Evolutionary conservation across 2,888 invertebrate genomes (phyloP).

Genomic region (Chironomus tentans): DNA sequence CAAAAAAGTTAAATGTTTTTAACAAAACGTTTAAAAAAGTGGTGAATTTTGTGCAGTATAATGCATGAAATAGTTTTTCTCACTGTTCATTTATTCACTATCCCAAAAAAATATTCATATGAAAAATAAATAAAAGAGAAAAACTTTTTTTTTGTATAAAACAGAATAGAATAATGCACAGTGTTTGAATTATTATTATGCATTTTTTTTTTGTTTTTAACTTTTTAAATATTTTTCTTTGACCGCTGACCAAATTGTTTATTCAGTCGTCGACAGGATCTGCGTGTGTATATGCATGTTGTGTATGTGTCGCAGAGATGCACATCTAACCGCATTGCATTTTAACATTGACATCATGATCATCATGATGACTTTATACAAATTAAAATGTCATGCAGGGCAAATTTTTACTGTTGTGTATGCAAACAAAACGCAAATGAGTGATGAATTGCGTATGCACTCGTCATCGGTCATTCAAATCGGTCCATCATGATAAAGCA

Average conservation of each 20-base stretch:
- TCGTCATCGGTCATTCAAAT: too few species aligned
- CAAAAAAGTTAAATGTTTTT: too few species aligned
- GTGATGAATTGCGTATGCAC: too few species aligned
- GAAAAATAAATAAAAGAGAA: not conserved
- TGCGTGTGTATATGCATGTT: not conserved
- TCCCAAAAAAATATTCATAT: too few species aligned
- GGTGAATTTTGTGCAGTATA: not conserved
- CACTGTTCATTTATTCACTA: too few species aligned
- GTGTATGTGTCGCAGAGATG: not conserved
- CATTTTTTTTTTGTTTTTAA: conserved; percentile 7
- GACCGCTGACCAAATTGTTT: not conserved
- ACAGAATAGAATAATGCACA: not conserved
- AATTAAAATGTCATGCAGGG: not conserved
- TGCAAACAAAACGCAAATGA: too few species aligned
- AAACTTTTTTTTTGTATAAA: not conserved
- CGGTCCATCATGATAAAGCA: too few species aligned
- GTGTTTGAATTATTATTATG: conserved; percentile 24
- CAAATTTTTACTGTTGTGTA: too few species aligned
- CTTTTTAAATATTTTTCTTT: not conserved
- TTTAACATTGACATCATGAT: not conserved
- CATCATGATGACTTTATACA: not conserved
- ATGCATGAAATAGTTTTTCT: not conserved
- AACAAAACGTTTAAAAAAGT: too few species aligned
- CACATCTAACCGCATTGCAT: not conserved
- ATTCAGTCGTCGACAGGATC: not conserved